These are phyloP conservation scores for Neocrepidodera transversa DNA, from an alignment of 2,888 invertebrate species.

Conservation along the genomic window DNA sequence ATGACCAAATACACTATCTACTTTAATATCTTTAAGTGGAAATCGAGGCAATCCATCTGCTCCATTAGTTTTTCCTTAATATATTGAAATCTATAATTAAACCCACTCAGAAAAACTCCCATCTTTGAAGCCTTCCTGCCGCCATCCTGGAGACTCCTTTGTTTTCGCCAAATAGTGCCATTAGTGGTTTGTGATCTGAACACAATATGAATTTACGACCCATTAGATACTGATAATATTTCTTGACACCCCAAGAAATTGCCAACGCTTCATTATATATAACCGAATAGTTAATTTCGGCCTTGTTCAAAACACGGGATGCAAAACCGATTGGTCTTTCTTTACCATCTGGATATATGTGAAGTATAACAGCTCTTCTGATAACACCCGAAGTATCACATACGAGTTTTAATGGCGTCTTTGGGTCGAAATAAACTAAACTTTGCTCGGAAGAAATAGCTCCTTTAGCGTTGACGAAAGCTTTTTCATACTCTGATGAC, in stretches of 20 bases:
- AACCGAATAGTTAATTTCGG: constrained; percentile 19
- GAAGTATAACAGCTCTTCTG: constrained; percentile 16
- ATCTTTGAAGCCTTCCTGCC: constrained; percentile 24
- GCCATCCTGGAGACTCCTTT: constrained; percentile 26
- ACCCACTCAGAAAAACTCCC: constrained; percentile 27
- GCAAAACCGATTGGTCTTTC: constrained; percentile 26
- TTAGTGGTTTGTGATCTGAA: constrained; percentile 20
- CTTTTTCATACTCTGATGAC: constrained; percentile 22
- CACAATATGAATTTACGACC: constrained; percentile 22
- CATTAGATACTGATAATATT: constrained; percentile 20
- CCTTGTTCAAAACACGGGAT: constrained; percentile 17
- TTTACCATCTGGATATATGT: constrained; percentile 20
- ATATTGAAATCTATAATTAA: constrained; percentile 20
- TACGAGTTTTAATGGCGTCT: constrained; percentile 11
- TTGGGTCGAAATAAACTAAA: constrained; percentile 19
- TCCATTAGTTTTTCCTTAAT: constrained; percentile 22
- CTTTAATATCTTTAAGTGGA: constrained; percentile 8
- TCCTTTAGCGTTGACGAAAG: constrained; percentile 11
- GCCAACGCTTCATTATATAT: constrained; percentile 24
- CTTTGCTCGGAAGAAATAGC: constrained; percentile 16
- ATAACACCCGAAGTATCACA: constrained; percentile 21
- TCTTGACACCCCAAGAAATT: constrained; percentile 17
- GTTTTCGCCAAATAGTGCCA: constrained; percentile 20
- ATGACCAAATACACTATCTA: constrained; percentile 4
- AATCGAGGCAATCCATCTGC: constrained; percentile 22